Conservation (phyloP, 2,797 vertebrate genomes). For the Chiloscyllium punctatum region DNA sequence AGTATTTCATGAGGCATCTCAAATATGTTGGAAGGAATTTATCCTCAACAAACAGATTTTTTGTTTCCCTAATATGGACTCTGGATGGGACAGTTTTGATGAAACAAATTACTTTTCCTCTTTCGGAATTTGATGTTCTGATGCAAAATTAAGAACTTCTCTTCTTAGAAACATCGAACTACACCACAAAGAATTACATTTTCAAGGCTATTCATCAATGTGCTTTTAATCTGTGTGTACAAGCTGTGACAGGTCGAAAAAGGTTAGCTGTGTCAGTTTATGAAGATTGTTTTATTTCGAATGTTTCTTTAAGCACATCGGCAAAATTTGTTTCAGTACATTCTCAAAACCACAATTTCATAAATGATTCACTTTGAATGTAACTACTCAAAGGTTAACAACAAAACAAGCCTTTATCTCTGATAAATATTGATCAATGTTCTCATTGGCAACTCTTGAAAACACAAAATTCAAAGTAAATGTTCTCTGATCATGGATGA, state of each 20-base stretch:
- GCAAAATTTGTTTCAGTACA: background rate
- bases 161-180: background rate
- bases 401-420: background rate
- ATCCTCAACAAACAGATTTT: background rate
- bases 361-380: conserved; percentile 23
- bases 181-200: background rate
- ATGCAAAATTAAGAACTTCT: background rate
- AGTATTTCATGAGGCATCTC: background rate
- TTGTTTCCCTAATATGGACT: background rate
- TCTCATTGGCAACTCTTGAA: background rate
- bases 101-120: background rate
- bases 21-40: background rate
- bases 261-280: background rate
- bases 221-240: background rate
- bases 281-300: background rate
- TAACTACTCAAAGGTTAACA: conserved; percentile 25
- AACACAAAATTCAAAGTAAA: background rate
- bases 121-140: background rate
- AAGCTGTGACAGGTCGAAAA: background rate
- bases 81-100: background rate
- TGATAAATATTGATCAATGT: background rate
- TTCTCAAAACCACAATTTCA: background rate
- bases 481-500: background rate
- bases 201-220: background rate
- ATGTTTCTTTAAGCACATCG: background rate